Percentiles rank a stretch among this genome's conserved stretches.
These are phyloP conservation scores for Alligator mississippiensis DNA, from an alignment of 2,113 vertebrate species.

Conservation along the genomic window DNA sequence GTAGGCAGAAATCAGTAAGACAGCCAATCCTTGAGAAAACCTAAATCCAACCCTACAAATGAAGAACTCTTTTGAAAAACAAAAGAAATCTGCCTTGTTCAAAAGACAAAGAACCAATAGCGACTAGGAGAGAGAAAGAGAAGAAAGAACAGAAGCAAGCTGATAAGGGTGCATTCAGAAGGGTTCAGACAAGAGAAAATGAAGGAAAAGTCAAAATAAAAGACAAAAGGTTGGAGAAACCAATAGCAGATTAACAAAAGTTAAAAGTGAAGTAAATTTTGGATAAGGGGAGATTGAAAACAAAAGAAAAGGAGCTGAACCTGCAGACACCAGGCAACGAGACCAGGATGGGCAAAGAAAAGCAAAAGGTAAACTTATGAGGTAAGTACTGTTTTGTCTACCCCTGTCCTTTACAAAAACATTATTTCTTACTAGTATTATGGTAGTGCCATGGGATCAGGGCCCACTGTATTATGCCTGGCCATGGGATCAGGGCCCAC, in stretches of 20 bases:
- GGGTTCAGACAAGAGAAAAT: not conserved
- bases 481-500: not conserved
- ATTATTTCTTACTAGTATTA: not conserved
- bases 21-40: conserved; percentile 26
- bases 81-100: conserved; percentile 1
- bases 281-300: not conserved
- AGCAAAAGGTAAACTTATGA: not conserved
- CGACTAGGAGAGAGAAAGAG: not conserved
- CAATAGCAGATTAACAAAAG: not conserved
- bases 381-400: not conserved
- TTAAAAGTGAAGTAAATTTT: not conserved
- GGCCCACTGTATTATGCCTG: not conserved
- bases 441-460: not conserved
- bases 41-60: not conserved
- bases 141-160: not conserved
- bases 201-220: not conserved
- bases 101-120: not conserved
- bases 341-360: conserved; percentile 12
- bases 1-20: conserved; percentile 39
- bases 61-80: not conserved
- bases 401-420: not conserved
- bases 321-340: not conserved
- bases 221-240: not conserved
- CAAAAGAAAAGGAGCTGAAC: too few species aligned
- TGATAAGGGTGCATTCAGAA: not conserved